These are phyloP conservation scores for Sebastes fasciatus DNA, from an alignment of 2,113 vertebrate species.

Conservation along the genomic window DNA sequence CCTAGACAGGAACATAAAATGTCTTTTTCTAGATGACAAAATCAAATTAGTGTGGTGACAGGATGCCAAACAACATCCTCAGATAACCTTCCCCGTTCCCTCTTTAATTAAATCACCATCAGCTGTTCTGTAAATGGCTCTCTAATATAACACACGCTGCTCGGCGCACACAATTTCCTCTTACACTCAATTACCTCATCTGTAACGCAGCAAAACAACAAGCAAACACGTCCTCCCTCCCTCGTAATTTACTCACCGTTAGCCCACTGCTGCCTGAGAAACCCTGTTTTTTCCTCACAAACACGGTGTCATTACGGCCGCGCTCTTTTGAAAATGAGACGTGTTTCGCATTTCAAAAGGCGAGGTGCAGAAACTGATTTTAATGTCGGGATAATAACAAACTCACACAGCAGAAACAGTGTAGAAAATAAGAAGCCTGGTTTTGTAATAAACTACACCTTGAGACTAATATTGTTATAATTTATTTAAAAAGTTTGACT, in stretches of 20 bases:
- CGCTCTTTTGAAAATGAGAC: not conserved
- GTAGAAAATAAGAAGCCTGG: too few species aligned
- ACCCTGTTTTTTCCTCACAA: not conserved
- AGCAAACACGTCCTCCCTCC: conserved; percentile 8
- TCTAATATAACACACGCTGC: conserved; percentile 2
- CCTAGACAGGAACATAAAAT: too few species aligned
- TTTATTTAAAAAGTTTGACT: not conserved
- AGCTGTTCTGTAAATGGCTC: conserved; percentile 15
- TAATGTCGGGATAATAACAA: not conserved
- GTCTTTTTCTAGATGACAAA: not conserved
- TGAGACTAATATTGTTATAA: not conserved
- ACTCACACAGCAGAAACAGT: not conserved
- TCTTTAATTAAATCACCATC: conserved; percentile 36
- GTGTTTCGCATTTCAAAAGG: conserved; percentile 12
- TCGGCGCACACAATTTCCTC: not conserved
- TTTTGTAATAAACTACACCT: too few species aligned
- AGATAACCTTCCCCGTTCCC: not conserved
- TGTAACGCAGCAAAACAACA: conserved; percentile 6
- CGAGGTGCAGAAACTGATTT: not conserved
- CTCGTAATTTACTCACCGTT: not conserved
- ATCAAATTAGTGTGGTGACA: not conserved
- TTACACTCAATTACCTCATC: conserved; percentile 8
- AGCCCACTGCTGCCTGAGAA: not conserved
- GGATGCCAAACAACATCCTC: conserved; percentile 1
- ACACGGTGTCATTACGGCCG: not conserved